Base-by-base conservation (phyloP, 2,113 vertebrate genomes). In the Scartelaos histophorus region DNA sequence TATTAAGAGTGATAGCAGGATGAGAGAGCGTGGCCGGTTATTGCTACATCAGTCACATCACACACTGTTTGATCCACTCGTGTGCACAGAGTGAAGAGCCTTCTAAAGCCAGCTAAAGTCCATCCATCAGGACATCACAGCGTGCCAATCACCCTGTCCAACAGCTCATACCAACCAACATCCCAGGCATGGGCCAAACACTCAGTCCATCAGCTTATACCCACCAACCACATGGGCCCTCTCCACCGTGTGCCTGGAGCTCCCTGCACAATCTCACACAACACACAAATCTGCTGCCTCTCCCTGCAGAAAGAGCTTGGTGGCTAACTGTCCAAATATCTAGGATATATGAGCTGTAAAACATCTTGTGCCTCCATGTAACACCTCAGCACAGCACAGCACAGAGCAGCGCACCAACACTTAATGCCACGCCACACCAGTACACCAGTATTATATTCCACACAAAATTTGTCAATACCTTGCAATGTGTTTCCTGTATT, bases 331-430 rank as follows among this genome's bases (percentile, higher is more conserved):
- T 87, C 84, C 77, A 82, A 78, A 82, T 81, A 79, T 80, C 66
- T 60, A 76, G 80, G 85, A 92, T 88, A 88, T 82, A 89, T 90
- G 73, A 73, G 61, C 61, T 71, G 65, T 82, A 84, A 88, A 87
- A 67, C 80, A 67, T 81, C 73, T 70, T 1, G 34, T 49, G n/a
- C 60, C 74, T 68, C 43, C 74, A 51, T 4, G 22, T 71, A 73
- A 17, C 71, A 71, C 71, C 65, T 17, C 71, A 61, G 38, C 5
- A 43, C 38, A 10, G 7, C 38, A 9, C 9, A 10, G 7, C 38
- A 43, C 38, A n/a, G n/a, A n/a, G n/a, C n/a, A n/a, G n/a, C n/a
- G n/a, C n/a, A n/a, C n/a, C n/a, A n/a, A n/a, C n/a, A n/a, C n/a
- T n/a, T n/a, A n/a, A n/a, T n/a, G 7, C 9, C 29, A 29, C 29